Base-by-base conservation (phyloP, 2,888 invertebrate genomes). In the Gymnoscelis rufifasciata region DNA sequence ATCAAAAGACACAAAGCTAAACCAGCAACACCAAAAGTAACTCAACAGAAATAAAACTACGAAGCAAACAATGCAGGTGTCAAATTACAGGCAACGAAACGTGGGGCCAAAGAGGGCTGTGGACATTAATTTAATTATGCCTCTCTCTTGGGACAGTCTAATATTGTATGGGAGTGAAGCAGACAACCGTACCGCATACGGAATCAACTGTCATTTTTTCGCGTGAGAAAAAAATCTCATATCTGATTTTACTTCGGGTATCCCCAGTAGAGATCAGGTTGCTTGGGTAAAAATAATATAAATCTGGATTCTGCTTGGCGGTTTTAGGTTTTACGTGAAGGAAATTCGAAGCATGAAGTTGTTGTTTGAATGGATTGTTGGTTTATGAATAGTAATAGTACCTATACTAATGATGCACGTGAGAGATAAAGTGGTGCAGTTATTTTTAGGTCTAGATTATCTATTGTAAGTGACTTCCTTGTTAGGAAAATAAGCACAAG, bases 51-150 rank as follows among this genome's bases (percentile, higher is more conserved):
- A 68, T 62, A 66, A 70, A 71, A 66, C 62, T 67, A 64, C 36
- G 41, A 57, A 69, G 66, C 64, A 83, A 82, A 84, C 83, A 84
- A 78, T 82, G 83, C 86, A 86, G 84, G 88, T 88, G 84, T 88
- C 83, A 73, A 71, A 77, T 88, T 86, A 84, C 87, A 73, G 68
- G 71, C 70, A 64, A 68, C 76, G 73, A 70, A 71, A 71, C 74
- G 72, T 62, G 74, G 75, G 72, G 74, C 68, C 68, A 67, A 68
- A 71, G 76, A 78, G 86, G 84, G 80, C 77, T 65, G 80, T 74
- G 80, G 77, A 81, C 86, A 83, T 87, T 87, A 88, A 88, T 87
- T 86, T 83, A 87, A 87, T 88, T 88, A 86, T 66, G 68, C 63
- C 64, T 67, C 78, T 78, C 87, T 77, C 83, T 60, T 63, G 84